Conservation (phyloP, 2,797 vertebrate genomes). For the Poeciliopsis infans region DNA sequence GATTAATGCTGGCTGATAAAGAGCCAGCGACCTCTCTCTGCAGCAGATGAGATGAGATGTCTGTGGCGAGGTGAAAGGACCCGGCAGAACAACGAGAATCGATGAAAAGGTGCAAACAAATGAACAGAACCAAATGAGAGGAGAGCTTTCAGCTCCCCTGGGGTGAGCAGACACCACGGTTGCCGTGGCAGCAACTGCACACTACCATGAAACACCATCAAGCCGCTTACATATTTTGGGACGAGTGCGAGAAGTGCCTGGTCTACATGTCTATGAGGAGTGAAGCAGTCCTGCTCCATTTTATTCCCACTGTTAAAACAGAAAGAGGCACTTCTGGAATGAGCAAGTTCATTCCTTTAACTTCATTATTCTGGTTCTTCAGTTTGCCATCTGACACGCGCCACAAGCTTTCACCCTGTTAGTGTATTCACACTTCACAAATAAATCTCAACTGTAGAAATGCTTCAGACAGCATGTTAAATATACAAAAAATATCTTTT, state of each 20-base stretch:
- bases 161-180: conserved; percentile 30
- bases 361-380: conserved; percentile 12
- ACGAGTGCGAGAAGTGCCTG: conserved; percentile 39
- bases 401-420: conserved; percentile 11
- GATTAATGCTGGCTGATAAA: conserved; percentile 75
- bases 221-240: conserved; percentile 30
- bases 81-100: conserved; percentile 30
- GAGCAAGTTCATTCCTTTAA: conserved; percentile 33
- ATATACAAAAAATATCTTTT: conserved; percentile 27
- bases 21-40: conserved; percentile 54
- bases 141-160: conserved; percentile 24
- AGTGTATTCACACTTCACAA: conserved; percentile 36
- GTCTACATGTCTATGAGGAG: conserved; percentile 21
- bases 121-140: conserved; percentile 50
- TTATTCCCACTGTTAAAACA: conserved; percentile 24
- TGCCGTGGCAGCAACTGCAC: conserved; percentile 60
- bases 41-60: conserved; percentile 51
- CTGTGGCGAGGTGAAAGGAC: conserved; percentile 1
- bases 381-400: conserved; percentile 3
- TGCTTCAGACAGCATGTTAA: conserved; percentile 37
- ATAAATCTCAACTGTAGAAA: conserved; percentile 36
- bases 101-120: conserved; percentile 51
- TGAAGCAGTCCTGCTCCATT: conserved; percentile 29
- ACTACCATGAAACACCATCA: conserved; percentile 33
- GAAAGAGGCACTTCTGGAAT: conserved; percentile 70